Conservation (phyloP, 2,797 vertebrate species). For the Sebastes hopkinsi region DNA sequence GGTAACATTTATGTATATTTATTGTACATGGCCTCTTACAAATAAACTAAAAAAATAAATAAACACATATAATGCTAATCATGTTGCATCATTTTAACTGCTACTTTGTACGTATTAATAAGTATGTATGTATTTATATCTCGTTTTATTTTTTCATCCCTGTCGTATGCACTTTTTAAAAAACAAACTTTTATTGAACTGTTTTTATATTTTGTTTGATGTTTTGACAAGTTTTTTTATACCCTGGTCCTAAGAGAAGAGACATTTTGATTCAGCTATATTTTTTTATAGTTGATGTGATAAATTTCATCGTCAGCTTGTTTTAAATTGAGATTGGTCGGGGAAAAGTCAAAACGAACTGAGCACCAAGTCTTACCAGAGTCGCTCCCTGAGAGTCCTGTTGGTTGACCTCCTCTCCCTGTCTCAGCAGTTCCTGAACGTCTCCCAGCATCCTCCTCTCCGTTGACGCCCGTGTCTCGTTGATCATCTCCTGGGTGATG, state of each 20-base stretch:
- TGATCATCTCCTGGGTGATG: slow-evolving; percentile 98
- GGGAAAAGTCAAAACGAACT: background rate
- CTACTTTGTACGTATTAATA: background rate
- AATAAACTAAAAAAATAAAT: background rate
- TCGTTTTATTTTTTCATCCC: background rate
- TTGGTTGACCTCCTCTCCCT: slow-evolving; percentile 89
- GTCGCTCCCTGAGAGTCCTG: slow-evolving; percentile 93
- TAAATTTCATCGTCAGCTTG: background rate
- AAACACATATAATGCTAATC: background rate
- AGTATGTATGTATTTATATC: background rate
- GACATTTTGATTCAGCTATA: background rate
- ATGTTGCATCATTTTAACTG: background rate
- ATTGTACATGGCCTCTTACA: background rate
- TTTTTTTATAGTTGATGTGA: background rate
- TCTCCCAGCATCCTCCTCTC: slow-evolving; percentile 94
- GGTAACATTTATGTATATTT: background rate
- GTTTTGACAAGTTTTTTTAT: background rate
- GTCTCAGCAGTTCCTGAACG: slow-evolving; percentile 88
- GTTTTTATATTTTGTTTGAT: background rate
- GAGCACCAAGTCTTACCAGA: slow-evolving; percentile 83
- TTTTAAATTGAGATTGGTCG: background rate
- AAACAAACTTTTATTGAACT: background rate
- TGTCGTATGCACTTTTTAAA: background rate
- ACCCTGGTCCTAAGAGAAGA: background rate
- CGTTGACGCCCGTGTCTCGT: slow-evolving; percentile 91